Conservation (phyloP, 2,113 vertebrate species). For the Vulpes ferrilata region DNA sequence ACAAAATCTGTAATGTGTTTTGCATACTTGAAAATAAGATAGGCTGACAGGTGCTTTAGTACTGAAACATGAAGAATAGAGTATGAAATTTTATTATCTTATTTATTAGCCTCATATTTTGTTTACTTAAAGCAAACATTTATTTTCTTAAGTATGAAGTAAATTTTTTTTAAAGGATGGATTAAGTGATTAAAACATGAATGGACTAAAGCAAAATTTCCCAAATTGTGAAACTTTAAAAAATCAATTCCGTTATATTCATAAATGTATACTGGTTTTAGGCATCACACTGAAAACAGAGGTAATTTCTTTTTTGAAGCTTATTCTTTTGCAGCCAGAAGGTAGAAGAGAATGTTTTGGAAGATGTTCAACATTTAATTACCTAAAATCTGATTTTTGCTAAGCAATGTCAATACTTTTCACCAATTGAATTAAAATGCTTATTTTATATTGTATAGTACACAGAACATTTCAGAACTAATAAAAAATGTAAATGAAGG, state of each 20-base stretch:
- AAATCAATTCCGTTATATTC: not conserved
- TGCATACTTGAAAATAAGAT: not conserved
- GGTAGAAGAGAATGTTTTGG: conserved; percentile 30
- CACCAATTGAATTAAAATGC: not conserved
- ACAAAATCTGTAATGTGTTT: not conserved
- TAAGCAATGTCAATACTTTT: conserved; percentile 54
- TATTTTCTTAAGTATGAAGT: not conserved
- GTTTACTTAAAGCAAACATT: not conserved
- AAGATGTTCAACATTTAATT: conserved; percentile 54
- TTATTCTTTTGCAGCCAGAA: not conserved
- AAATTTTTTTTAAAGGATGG: not conserved
- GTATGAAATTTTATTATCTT: not conserved
- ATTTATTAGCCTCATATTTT: not conserved
- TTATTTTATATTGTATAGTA: conserved; percentile 49
- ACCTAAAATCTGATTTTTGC: conserved; percentile 32
- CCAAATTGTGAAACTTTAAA: not conserved
- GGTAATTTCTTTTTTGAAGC: not conserved
- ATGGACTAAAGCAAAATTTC: not conserved
- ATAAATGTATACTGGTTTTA: not conserved
- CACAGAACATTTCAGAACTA: not conserved
- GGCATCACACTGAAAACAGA: not conserved
- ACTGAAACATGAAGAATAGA: not conserved
- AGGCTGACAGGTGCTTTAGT: not conserved
- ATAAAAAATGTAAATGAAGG: not conserved
- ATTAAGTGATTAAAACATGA: conserved; percentile 44